Percentiles rank a stretch among this genome's conserved stretches.
phyloP scores from a whole-genome alignment of 2,113 vertebrate species.

The Setophaga kirtlandii region DNA sequence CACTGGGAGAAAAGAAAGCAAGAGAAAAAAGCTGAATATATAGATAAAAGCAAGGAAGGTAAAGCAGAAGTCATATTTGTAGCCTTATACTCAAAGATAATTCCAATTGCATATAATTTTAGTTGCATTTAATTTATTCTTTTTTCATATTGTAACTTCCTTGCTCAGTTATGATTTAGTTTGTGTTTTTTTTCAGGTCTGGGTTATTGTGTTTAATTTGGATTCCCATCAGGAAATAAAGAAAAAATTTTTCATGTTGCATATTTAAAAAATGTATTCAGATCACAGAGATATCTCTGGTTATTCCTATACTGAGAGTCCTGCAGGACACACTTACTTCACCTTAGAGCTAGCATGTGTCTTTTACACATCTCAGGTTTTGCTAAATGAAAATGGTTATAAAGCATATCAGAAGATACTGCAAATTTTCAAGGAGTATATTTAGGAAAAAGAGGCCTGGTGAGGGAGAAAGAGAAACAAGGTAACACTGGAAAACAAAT shows the following conservation, averaged over 20 bases:
- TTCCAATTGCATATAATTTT: neutral
- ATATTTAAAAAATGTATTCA: neutral
- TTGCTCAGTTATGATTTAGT: neutral
- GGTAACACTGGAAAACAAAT: neutral
- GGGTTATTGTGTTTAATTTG: neutral
- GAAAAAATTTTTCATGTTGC: neutral
- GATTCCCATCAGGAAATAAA: neutral
- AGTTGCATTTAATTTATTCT: neutral
- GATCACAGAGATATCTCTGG: neutral
- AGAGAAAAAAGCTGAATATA: slow-evolving; percentile 27
- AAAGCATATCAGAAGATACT: neutral
- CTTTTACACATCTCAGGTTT: neutral
- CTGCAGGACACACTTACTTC: neutral
- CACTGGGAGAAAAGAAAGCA: slow-evolving; percentile 44
- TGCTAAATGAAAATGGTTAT: neutral
- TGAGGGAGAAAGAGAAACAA: neutral
- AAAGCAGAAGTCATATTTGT: neutral
- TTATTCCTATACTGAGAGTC: neutral
- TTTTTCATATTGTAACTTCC: neutral
- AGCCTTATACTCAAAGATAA: neutral
- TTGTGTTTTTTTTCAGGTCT: neutral
- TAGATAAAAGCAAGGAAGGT: neutral
- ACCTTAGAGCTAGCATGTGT: neutral
- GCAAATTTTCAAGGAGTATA: neutral
- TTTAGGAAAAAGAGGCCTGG: neutral